Evolutionary conservation across 1,140 invertebrate genomes (phyloP).

Genomic region (Zophobas atratus): DNA sequence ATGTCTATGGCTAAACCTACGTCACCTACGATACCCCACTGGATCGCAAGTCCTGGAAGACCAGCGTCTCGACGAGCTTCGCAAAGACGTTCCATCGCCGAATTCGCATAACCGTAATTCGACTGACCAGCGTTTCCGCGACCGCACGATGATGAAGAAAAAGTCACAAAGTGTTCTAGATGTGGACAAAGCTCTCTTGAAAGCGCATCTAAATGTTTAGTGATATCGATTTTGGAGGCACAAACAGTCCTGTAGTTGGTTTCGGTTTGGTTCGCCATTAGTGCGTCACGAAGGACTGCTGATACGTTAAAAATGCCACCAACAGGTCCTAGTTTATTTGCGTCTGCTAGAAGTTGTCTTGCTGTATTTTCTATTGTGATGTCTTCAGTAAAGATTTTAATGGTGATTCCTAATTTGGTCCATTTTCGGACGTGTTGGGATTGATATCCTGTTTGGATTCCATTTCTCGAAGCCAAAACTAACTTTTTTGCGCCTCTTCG

Average conservation of each 20-base stretch:
- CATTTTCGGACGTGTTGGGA: conserved; percentile 83
- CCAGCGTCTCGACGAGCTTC: conserved; percentile 87
- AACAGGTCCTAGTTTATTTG: conserved; percentile 82
- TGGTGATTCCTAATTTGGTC: conserved; percentile 78
- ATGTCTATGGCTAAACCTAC: conserved; percentile 91
- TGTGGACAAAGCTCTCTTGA: conserved; percentile 83
- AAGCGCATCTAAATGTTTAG: conserved; percentile 82
- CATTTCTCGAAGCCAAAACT: conserved; percentile 90
- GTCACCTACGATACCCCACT: conserved; percentile 98
- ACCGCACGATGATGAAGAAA: conserved; percentile 95
- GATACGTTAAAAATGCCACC: conserved; percentile 97
- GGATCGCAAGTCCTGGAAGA: conserved; percentile 90
- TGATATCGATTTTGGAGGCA: conserved; percentile 88
- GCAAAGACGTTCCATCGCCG: conserved; percentile 94
- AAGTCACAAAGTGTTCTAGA: conserved; percentile 93
- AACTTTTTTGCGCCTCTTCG: conserved; percentile 86
- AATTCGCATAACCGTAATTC: conserved; percentile 97
- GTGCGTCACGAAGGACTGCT: conserved; percentile 87
- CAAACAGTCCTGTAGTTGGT: conserved; percentile 84
- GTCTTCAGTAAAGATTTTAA: conserved; percentile 81
- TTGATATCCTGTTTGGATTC: conserved; percentile 92
- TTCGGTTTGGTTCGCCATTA: conserved; percentile 90
- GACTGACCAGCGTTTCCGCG: conserved; percentile 95
- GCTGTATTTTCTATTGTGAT: conserved; percentile 79
- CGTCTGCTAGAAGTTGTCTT: conserved; percentile 78